These are phyloP conservation scores for Onychomys arenicola DNA, from an alignment of 2,797 vertebrate species.

Conservation along the genomic window DNA sequence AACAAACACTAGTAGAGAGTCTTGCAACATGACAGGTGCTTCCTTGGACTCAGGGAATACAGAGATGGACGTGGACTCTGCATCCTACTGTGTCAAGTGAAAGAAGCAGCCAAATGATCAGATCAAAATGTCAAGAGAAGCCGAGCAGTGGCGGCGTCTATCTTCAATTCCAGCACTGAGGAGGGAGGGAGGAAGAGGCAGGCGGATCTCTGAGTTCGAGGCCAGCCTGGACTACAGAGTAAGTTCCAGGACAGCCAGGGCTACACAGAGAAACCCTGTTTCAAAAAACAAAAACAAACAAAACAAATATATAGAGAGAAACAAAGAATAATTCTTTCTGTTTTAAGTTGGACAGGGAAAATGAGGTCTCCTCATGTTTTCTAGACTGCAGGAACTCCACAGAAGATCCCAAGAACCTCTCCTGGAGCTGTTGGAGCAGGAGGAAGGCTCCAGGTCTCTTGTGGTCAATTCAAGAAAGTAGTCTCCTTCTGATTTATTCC, in stretches of 20 bases:
- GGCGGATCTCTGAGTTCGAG: neutral
- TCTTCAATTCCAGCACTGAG: neutral
- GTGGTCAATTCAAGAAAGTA: neutral
- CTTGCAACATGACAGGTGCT: neutral
- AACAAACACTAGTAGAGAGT: neutral
- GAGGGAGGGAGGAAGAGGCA: neutral
- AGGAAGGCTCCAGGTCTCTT: no score
- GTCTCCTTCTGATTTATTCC: neutral
- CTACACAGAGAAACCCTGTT: neutral
- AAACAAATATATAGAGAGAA: neutral
- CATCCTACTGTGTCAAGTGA: neutral
- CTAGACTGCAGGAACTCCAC: neutral
- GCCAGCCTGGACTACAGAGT: neutral
- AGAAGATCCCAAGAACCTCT: neutral
- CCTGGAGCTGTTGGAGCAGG: no score
- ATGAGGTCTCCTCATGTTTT: neutral
- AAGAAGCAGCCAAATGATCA: neutral
- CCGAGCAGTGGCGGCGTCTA: neutral
- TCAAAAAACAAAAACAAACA: neutral
- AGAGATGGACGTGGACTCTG: neutral
- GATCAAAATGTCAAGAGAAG: neutral
- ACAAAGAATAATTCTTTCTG: neutral
- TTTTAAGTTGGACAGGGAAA: neutral
- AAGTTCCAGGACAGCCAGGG: neutral
- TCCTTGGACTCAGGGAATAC: neutral